A percentile compares a stretch with the other conserved stretches of the same genome.
Conservation (phyloP, 64 coral and sea anemone genomes). For the Dendrophyllia cribrosa region DNA sequence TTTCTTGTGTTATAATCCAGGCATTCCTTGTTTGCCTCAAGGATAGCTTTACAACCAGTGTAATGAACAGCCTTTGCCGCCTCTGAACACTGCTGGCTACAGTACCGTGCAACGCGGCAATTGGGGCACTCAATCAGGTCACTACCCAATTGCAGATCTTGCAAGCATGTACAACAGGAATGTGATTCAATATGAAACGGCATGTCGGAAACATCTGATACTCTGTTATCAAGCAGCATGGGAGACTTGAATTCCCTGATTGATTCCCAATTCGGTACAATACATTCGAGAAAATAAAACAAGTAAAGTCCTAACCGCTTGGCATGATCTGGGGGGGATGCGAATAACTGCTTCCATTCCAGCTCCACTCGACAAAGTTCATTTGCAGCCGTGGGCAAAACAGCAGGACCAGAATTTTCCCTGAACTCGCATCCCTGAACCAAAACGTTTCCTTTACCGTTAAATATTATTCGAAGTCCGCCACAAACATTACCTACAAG, state of each 20-base stretch:
- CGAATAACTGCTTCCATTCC: background rate
- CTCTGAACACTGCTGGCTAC: background rate
- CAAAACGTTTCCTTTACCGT: background rate
- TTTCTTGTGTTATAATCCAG: background rate
- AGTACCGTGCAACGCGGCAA: background rate
- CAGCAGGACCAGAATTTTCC: background rate
- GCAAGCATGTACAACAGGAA: background rate
- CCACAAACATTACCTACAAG: background rate
- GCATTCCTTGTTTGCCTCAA: background rate
- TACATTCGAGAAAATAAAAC: background rate
- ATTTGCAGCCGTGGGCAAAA: background rate
- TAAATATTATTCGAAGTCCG: background rate
- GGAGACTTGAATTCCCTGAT: background rate
- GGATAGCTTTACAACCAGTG: background rate
- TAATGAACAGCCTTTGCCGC: background rate
- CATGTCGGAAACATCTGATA: background rate
- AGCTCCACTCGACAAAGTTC: background rate
- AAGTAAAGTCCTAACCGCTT: too few relatives aligned
- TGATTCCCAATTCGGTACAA: too few relatives aligned
- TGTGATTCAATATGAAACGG: background rate
- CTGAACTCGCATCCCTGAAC: background rate
- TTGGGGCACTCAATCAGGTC: background rate
- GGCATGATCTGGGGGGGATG: too few relatives aligned
- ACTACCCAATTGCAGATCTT: background rate
- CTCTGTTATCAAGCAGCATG: background rate